Evolutionary conservation across 2,888 invertebrate species (phyloP).

Genomic region (Dione juno): DNA sequence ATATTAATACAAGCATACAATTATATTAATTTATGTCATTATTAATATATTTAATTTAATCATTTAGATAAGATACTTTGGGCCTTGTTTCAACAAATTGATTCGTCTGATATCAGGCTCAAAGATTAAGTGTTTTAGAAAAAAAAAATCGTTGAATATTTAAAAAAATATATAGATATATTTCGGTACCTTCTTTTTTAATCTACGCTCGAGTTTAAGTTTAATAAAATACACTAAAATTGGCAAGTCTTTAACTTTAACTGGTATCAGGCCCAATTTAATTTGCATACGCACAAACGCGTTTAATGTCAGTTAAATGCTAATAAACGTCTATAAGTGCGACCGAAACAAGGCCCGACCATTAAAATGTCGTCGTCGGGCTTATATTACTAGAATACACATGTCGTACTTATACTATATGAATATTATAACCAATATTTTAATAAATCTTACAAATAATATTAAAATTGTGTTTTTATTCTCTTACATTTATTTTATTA

Average conservation of each 20-base stretch:
- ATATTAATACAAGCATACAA: not conserved
- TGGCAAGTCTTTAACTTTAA: not conserved
- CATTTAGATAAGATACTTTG: not conserved
- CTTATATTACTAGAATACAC: not conserved
- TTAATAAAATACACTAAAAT: too few species aligned
- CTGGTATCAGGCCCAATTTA: not conserved
- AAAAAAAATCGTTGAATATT: too few species aligned
- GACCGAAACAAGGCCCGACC: not conserved
- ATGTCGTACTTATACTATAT: not conserved
- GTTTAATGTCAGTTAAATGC: not conserved
- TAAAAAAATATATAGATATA: too few species aligned
- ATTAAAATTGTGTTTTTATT: not conserved
- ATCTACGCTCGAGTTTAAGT: too few species aligned
- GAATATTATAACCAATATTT: not conserved
- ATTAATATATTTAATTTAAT: not conserved
- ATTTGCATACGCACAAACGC: not conserved
- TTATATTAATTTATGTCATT: not conserved
- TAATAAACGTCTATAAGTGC: not conserved
- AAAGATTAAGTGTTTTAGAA: too few species aligned
- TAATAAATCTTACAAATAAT: constrained; percentile 1
- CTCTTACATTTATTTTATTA: too few species aligned
- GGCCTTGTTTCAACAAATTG: not conserved
- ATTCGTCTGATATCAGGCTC: not conserved
- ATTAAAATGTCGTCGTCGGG: constrained; percentile 1
- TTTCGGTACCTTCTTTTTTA: too few species aligned